A percentile compares a stretch with the other conserved stretches of the same genome.
Conservation (phyloP, 1,140 invertebrate genomes). For the Drosophila rhopaloa region DNA sequence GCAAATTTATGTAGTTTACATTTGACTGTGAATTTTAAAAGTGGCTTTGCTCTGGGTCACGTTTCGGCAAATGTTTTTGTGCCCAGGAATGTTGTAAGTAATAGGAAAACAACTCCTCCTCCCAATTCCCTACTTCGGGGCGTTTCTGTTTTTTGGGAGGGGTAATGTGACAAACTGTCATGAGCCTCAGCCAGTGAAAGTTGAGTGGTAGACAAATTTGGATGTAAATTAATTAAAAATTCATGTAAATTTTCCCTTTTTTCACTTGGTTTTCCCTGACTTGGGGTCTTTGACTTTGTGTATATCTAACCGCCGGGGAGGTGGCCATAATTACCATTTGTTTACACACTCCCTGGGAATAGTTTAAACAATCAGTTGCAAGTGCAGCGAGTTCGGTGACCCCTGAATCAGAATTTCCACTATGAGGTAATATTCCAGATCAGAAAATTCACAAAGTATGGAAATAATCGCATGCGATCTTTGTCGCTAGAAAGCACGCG, state of each 20-base stretch:
- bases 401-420: constrained; percentile 18
- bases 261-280: constrained; percentile 1
- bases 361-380: constrained; percentile 42
- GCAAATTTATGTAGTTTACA: constrained; percentile 78
- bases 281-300: constrained; percentile 30
- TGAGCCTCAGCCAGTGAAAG: constrained; percentile 32
- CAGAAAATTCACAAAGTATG: constrained; percentile 9
- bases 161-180: constrained; percentile 34
- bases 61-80: constrained; percentile 57
- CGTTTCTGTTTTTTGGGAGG: background rate
- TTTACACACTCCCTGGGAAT: constrained; percentile 41
- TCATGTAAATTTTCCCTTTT: constrained; percentile 39
- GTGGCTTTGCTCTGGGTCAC: constrained; percentile 52
- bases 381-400: constrained; percentile 31
- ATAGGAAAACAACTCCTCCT: constrained; percentile 1
- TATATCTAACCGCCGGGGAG: constrained; percentile 5
- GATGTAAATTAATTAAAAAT: constrained; percentile 48
- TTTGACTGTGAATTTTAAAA: constrained; percentile 67
- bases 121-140: background rate
- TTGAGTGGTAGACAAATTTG: constrained; percentile 36
- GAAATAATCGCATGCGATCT: constrained; percentile 20
- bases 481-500: constrained; percentile 23
- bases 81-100: constrained; percentile 38
- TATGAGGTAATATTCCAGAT: background rate
- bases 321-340: constrained; percentile 36